These are phyloP conservation scores for Lordiphosa mommai DNA, from an alignment of 1,140 invertebrate genomes.

Conservation along the genomic window DNA sequence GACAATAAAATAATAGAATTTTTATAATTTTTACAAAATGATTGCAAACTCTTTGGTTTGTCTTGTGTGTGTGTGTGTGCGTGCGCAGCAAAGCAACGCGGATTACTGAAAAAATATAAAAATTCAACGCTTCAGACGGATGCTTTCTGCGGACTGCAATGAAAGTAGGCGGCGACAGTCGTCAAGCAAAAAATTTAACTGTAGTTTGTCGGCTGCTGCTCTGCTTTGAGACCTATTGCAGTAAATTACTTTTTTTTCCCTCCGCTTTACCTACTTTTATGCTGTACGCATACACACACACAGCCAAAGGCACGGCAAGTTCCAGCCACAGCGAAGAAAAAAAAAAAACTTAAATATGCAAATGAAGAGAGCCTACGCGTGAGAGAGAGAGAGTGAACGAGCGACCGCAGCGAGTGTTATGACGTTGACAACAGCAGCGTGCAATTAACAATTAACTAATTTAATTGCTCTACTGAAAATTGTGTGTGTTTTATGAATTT, in stretches of 20 bases:
- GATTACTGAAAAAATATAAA: no score
- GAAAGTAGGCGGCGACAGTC: conserved; percentile 33
- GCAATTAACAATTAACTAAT: conserved; percentile 38
- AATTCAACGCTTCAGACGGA: no score
- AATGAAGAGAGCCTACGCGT: conserved; percentile 29
- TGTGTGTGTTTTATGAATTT: conserved; percentile 13
- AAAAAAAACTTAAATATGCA: conserved; percentile 53
- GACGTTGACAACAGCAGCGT: conserved; percentile 48
- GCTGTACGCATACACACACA: conserved; percentile 29
- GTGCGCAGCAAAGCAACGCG: background rate
- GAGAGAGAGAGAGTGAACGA: conserved; percentile 18
- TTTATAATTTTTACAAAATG: no score
- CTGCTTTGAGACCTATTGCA: conserved; percentile 47
- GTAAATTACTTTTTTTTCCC: conserved; percentile 53
- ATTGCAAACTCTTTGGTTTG: no score
- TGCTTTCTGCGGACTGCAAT: conserved; percentile 31
- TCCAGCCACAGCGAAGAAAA: conserved; percentile 49
- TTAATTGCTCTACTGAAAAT: conserved; percentile 20
- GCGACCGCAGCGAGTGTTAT: conserved; percentile 30
- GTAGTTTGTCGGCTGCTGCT: conserved; percentile 41
- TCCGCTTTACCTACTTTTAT: conserved; percentile 60
- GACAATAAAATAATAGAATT: no score
- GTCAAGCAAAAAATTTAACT: conserved; percentile 53
- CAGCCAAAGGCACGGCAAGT: conserved; percentile 28
- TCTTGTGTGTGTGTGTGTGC: conserved; percentile 9